Base-by-base conservation (phyloP, 2,113 vertebrate genomes). In the Maccullochella peelii region DNA sequence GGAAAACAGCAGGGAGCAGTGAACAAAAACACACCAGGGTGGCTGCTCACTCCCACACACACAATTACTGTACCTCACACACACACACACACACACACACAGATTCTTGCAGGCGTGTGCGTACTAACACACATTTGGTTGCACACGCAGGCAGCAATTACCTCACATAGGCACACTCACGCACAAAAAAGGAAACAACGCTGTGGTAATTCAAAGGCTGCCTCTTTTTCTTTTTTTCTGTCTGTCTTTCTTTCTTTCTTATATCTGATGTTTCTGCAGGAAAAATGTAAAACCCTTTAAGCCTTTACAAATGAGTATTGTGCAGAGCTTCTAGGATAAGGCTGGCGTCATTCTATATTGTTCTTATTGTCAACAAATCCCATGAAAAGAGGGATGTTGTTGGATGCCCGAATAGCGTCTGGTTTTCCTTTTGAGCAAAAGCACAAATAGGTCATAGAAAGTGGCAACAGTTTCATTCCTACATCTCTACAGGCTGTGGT, bases 1-100 rank as follows among this genome's bases (percentile, higher is more conserved):
- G 79, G 79, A 58, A 69, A 79, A 75, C 79, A 83, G 83, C 1
- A 1, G 73, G 82, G 71, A 74, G 75, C 72, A 61, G 82, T 42
- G 79, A 85, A 84, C 75, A 89, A 84, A 88, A 88, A 81, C 73
- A 84, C 86, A 78, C n/a, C 18, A 8, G 73, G 82, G 69, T 82
- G 66, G 71, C 5, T 25, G 23, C 78, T 71, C 57, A 78, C 82
- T 59, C 89, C 85, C 65, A 71, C 86, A 71, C 70, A 79, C 61
- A 85, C 76, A 76, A 80, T 84, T 57, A 83, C 84, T 74, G 49
- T 59, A 69, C 66, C 55, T 33, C 62, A 58, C 73, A 14, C 65
- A 50, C 71, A 52, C 65, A 50, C 71, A 52, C 40, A 50, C 73
- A 63, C 4, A 82, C 67, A 72, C 74, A 73, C 42, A 44, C 69